Percentiles rank a stretch among this genome's conserved stretches.
phyloP scores from a whole-genome alignment of 2,888 invertebrate genomes.

The Troides aeacus region DNA sequence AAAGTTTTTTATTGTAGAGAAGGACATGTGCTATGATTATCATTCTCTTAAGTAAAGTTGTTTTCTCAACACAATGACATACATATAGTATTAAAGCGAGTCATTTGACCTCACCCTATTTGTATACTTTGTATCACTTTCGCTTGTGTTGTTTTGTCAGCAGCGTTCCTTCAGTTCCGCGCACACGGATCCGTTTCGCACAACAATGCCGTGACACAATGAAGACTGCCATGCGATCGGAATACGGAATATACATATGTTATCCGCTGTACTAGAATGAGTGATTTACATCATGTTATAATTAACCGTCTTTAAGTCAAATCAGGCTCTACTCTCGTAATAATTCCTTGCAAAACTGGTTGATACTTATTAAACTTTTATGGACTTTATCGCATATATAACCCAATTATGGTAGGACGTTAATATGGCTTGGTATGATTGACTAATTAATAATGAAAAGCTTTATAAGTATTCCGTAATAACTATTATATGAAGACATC shows the following conservation, averaged over 20 bases:
- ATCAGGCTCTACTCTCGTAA: not conserved
- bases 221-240: constrained; percentile 41
- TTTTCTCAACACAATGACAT: not conserved
- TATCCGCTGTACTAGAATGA: constrained; percentile 52
- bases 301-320: not conserved
- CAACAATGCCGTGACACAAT: constrained; percentile 58
- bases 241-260: constrained; percentile 50
- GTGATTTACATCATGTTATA: constrained; percentile 6
- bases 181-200: constrained; percentile 60
- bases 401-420: too few relatives aligned
- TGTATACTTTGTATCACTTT: constrained; percentile 23
- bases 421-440: too few relatives aligned
- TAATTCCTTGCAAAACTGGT: not conserved
- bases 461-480: too few relatives aligned
- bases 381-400: too few relatives aligned
- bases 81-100: not conserved
- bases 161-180: constrained; percentile 31
- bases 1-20: not conserved
- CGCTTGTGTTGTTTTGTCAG: constrained; percentile 21
- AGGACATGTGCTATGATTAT: not conserved
- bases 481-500: too few relatives aligned
- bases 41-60: not conserved
- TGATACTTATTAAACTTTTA: not conserved
- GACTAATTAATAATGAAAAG: too few relatives aligned
- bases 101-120: constrained; percentile 12